Evolutionary conservation across 2,113 vertebrate genomes (phyloP), one percentile per base, ranked within the genome.

Genomic region (Bungarus multicinctus): DNA sequence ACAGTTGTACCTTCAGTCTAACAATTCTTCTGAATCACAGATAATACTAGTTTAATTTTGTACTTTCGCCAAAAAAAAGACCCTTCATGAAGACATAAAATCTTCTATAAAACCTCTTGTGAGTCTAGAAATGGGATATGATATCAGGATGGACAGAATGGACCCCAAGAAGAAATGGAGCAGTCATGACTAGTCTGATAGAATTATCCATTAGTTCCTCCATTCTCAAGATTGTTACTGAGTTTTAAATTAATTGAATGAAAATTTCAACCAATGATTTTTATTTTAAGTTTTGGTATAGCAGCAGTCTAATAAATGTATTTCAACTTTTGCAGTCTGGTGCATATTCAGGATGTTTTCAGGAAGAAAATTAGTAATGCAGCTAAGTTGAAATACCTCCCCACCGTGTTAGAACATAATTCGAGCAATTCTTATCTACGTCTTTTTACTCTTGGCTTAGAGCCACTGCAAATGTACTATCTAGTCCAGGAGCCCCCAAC

Each of bases 261-360:
- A 39, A 90, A 50, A 69, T 1, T 30, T 60, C 60, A n/a, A 50
- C 7, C 7, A 18, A 90, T 4, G 8, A 58, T 64, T 50, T n/a
- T 11, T 3, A 64, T 43, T 91, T 69, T 94, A 88, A 64, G 55
- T 12, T 87, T 93, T 64, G 14, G 86, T 91, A 81, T 58, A 60
- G 89, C 88, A 87, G 2, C 52, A 86, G 58, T 92, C 90, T 95
- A 95, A 95, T 94, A 95, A 94, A 88, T 89, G 93, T 34, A 87
- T 87, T 60, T 91, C 81, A 87, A 18, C 27, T 87, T 91, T 69
- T 54, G 11, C 43, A 25, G 12, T 22, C 11, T 53, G n/a, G 27
- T 5, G 47, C n/a, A 34, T 5, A 52, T 50, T 50, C 43, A 50
- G 5, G 4, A 34, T 54, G 53, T 88, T 90, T 43, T 50, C 25